Conservation (phyloP, 2,888 invertebrate genomes). For the Apamea monoglypha region DNA sequence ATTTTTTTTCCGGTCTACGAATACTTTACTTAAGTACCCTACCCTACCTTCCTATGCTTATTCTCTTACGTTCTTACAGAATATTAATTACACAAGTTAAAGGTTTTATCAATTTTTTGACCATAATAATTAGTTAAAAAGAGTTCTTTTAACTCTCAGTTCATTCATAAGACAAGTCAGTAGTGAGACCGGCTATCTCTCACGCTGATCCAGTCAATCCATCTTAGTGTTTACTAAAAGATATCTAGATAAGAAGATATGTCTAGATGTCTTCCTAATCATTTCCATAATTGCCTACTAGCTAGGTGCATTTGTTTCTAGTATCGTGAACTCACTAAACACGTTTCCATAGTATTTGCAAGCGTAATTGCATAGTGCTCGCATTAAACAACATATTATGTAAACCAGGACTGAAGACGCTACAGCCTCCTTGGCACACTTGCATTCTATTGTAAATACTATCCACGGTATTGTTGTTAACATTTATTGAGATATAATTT, state of each 20-base stretch:
- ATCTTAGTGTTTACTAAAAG: not conserved
- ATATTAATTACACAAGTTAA: not conserved
- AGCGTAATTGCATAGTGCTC: conserved; percentile 56
- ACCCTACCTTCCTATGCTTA: too few species aligned
- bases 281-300: conserved; percentile 1
- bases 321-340: conserved; percentile 40
- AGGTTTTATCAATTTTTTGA: not conserved
- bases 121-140: not conserved
- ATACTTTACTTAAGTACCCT: not conserved
- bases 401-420: conserved; percentile 60
- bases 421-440: conserved; percentile 62
- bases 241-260: too few species aligned
- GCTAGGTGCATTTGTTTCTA: conserved; percentile 3
- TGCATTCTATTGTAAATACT: conserved; percentile 41
- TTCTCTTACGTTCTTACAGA: too few species aligned
- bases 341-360: conserved; percentile 49
- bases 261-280: too few species aligned
- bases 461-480: conserved; percentile 21
- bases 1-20: not conserved
- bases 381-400: conserved; percentile 51
- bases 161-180: not conserved
- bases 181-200: too few species aligned
- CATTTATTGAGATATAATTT: conserved; percentile 1
- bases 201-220: not conserved
- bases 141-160: not conserved